Evolutionary conservation across 2,888 invertebrate genomes (phyloP).

Genomic region (Eucera pruinosa): DNA sequence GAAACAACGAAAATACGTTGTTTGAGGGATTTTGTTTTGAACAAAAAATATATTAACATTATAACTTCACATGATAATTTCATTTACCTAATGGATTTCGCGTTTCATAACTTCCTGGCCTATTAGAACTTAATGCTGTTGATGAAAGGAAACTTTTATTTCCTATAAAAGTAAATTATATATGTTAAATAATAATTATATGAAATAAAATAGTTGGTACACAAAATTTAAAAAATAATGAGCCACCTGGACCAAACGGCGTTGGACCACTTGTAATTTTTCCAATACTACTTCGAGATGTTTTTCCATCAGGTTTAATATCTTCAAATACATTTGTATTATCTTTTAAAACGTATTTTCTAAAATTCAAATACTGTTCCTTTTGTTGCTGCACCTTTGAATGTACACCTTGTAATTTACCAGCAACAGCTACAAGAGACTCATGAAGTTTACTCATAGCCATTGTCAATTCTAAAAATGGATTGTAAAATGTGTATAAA

Average conservation of each 20-base stretch:
- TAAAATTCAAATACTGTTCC: conserved; percentile 92
- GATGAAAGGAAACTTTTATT: conserved; percentile 80
- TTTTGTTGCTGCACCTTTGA: conserved; percentile 92
- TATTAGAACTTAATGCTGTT: conserved; percentile 74
- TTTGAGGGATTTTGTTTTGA: conserved; percentile 54
- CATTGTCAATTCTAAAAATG: conserved; percentile 89
- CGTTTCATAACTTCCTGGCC: conserved; percentile 78
- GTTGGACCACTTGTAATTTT: conserved; percentile 87
- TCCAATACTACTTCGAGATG: conserved; percentile 74
- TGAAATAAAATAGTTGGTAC: background rate
- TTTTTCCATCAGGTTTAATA: conserved; percentile 74
- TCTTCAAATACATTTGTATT: conserved; percentile 90
- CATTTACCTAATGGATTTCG: conserved; percentile 81
- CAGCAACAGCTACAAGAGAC: conserved; percentile 94
- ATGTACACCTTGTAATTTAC: conserved; percentile 93
- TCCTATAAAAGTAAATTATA: conserved; percentile 70
- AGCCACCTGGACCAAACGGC: conserved; percentile 85
- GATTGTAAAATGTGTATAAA: background rate
- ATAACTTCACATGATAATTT: conserved; percentile 43
- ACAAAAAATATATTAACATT: conserved; percentile 59
- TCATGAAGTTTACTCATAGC: conserved; percentile 94
- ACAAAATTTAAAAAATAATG: background rate
- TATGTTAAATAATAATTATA: background rate
- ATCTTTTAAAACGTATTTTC: conserved; percentile 92
- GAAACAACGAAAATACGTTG: conserved; percentile 62